These are phyloP conservation scores for Nesogale talazaci DNA, from an alignment of 2,113 vertebrate genomes.

Conservation along the genomic window DNA sequence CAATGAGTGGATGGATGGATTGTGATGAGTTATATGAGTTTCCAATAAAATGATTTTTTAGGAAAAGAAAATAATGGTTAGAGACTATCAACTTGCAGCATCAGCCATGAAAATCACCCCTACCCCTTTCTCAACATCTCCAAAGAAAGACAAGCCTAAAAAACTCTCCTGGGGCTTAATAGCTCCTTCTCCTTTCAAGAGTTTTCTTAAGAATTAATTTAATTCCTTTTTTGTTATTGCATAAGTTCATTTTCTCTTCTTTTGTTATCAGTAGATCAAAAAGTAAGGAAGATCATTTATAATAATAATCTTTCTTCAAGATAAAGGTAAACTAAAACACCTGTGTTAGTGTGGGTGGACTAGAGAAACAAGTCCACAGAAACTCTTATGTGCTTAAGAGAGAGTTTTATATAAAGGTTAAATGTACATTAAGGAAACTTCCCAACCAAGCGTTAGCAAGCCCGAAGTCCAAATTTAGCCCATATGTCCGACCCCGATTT, in stretches of 20 bases:
- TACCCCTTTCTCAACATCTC: background rate
- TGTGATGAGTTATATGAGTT: too few relatives aligned
- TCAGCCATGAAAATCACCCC: slow-evolving; percentile 8
- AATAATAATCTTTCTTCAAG: slow-evolving; percentile 50
- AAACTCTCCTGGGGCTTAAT: background rate
- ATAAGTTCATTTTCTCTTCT: slow-evolving; percentile 59
- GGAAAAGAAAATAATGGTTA: too few relatives aligned
- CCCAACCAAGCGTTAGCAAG: too few relatives aligned
- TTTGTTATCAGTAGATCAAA: slow-evolving; percentile 62
- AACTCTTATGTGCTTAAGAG: too few relatives aligned
- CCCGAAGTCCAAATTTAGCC: too few relatives aligned
- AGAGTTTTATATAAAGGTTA: too few relatives aligned
- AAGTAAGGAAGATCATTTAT: slow-evolving; percentile 50
- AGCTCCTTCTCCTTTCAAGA: slow-evolving; percentile 47
- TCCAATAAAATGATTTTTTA: too few relatives aligned
- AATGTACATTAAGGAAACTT: too few relatives aligned
- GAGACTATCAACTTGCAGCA: slow-evolving; percentile 27
- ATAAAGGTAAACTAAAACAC: slow-evolving; percentile 16
- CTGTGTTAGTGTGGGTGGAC: too few relatives aligned
- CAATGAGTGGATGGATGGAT: too few relatives aligned
- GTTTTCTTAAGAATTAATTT: slow-evolving; percentile 65
- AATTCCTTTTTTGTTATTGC: slow-evolving; percentile 64
- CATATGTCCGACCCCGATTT: too few relatives aligned
- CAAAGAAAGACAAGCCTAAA: slow-evolving; percentile 33
- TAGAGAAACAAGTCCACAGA: too few relatives aligned